These are phyloP conservation scores for Hydrophis major DNA, from an alignment of 2,797 vertebrate genomes.

Conservation along the genomic window DNA sequence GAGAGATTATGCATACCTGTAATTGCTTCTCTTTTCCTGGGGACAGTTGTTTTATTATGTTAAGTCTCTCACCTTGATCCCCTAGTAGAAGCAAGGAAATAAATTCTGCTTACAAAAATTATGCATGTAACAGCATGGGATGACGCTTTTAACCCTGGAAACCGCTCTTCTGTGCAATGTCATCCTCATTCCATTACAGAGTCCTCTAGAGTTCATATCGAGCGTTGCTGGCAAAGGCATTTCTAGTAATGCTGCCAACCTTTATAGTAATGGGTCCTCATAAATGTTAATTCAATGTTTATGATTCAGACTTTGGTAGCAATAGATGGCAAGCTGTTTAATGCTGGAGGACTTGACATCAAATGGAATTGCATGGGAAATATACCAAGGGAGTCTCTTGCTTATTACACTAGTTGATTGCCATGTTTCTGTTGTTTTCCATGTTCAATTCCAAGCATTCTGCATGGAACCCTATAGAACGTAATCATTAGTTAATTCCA, in stretches of 20 bases:
- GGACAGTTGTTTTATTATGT: background rate
- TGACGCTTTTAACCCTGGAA: fast-evolving
- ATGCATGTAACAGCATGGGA: fast-evolving
- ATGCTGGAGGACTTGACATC: conserved; percentile 38
- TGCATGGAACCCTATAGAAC: background rate
- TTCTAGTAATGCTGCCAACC: conserved; percentile 37
- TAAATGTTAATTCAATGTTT: conserved; percentile 35
- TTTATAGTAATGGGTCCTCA: conserved; percentile 31
- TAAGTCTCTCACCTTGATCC: background rate
- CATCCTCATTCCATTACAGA: background rate
- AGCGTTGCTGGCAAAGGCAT: fast-evolving
- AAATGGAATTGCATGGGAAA: conserved; percentile 29
- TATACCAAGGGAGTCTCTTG: background rate
- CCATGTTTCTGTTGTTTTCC: background rate
- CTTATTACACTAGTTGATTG: background rate
- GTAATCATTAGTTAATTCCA: background rate
- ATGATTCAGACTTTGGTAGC: conserved; percentile 21
- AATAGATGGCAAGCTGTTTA: conserved; percentile 64
- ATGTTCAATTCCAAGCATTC: background rate
- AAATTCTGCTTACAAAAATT: background rate
- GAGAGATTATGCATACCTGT: background rate
- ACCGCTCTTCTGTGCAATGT: background rate
- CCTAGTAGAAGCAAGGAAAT: background rate
- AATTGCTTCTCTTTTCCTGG: background rate
- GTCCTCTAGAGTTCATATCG: background rate